Evolutionary conservation across 2,888 invertebrate genomes (phyloP).

Genomic region (Paralinhomoeus sp.): DNA sequence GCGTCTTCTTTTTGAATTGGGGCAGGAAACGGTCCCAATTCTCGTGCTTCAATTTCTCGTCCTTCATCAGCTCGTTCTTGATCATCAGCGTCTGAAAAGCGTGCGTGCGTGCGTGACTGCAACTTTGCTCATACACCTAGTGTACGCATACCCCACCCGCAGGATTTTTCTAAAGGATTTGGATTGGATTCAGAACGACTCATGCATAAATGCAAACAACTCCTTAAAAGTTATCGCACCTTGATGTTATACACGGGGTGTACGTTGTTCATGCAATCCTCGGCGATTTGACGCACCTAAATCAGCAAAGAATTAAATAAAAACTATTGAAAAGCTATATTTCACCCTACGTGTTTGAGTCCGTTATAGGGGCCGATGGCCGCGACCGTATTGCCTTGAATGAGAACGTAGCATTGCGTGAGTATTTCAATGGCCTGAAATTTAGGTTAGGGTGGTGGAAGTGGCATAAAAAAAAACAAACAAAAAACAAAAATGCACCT

Average conservation of each 20-base stretch:
- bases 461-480: not conserved
- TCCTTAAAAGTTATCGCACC: too few relatives aligned
- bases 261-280: slow-evolving; percentile 92
- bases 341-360: slow-evolving; percentile 29
- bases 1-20: slow-evolving; percentile 63
- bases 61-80: slow-evolving; percentile 74
- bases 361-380: slow-evolving; percentile 88
- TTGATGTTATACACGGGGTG: slow-evolving; percentile 91
- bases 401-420: slow-evolving; percentile 82
- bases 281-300: slow-evolving; percentile 50
- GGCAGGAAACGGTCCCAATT: slow-evolving; percentile 92
- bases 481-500: slow-evolving; percentile 34
- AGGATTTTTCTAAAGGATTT: too few relatives aligned
- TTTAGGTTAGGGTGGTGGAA: not conserved
- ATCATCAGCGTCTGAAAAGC: slow-evolving; percentile 67
- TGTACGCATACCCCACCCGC: too few relatives aligned
- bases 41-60: slow-evolving; percentile 67
- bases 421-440: slow-evolving; percentile 58
- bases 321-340: not conserved
- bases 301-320: not conserved
- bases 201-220: too few relatives aligned
- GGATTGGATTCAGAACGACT: too few relatives aligned
- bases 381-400: slow-evolving; percentile 89
- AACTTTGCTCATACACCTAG: not conserved
- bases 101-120: not conserved